These are phyloP conservation scores for Nyctibius bracteatus DNA, from an alignment of 2,113 vertebrate genomes.

Conservation along the genomic window DNA sequence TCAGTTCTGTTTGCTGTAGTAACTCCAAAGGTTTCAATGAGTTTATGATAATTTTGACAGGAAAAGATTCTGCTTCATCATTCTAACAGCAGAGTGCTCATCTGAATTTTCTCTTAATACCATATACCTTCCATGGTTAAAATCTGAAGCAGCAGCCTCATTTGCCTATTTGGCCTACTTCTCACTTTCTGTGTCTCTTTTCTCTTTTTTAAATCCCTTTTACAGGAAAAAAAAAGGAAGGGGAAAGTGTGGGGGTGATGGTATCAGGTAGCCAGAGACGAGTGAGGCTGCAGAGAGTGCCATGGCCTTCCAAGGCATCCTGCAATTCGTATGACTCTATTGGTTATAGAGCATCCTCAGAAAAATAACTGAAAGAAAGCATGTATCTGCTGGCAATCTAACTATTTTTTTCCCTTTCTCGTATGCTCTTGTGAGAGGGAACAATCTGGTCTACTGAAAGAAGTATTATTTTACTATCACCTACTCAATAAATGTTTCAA, in stretches of 20 bases:
- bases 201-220: not conserved
- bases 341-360: not conserved
- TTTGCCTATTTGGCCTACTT: not conserved
- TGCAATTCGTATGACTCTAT: not conserved
- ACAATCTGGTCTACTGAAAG: not conserved
- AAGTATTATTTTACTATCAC: not conserved
- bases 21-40: not conserved
- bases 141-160: not conserved
- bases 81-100: not conserved
- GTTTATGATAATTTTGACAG: not conserved
- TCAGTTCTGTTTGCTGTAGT: not conserved
- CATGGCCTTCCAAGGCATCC: not conserved
- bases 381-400: not conserved
- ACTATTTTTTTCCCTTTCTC: not conserved
- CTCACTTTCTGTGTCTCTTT: not conserved
- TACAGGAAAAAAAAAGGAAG: not conserved
- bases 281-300: not conserved
- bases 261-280: not conserved
- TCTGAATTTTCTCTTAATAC: not conserved
- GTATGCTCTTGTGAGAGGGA: not conserved
- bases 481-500: not conserved
- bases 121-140: not conserved
- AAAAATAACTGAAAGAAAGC: not conserved
- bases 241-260: rapidly evolving
- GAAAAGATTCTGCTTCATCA: not conserved